A percentile compares a stretch with the other conserved stretches of the same genome.
Evolutionary conservation across 2,113 vertebrate genomes (phyloP).

Genomic region (Amphiprion percula): DNA sequence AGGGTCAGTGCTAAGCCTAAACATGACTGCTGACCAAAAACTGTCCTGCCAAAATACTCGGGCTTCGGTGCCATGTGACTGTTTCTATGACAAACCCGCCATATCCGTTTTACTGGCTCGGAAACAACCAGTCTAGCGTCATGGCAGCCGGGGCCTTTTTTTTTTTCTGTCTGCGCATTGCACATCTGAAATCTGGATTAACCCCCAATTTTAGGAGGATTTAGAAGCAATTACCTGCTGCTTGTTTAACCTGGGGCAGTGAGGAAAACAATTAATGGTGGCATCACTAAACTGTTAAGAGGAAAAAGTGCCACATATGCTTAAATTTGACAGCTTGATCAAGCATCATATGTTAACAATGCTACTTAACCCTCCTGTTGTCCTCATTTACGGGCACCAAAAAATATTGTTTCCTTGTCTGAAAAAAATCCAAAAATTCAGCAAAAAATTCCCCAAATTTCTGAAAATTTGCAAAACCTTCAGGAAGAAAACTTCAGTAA

Average conservation of each 20-base stretch:
- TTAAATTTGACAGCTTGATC: constrained; percentile 2
- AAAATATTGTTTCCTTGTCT: too few relatives aligned
- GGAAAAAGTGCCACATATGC: not conserved
- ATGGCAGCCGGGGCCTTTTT: constrained; percentile 1
- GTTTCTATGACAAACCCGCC: constrained; percentile 51
- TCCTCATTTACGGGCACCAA: too few relatives aligned
- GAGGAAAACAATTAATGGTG: constrained; percentile 7
- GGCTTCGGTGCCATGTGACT: constrained; percentile 47
- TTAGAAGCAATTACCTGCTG: constrained; percentile 63
- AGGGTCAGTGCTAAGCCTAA: constrained; percentile 61
- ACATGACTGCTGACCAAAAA: constrained; percentile 63
- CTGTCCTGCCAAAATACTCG: constrained; percentile 63
- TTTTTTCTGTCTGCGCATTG: constrained; percentile 26
- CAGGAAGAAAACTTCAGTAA: too few relatives aligned
- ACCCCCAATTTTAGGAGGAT: constrained; percentile 51
- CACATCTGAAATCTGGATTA: constrained; percentile 65
- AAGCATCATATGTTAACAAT: not conserved
- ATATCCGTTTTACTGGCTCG: constrained; percentile 57
- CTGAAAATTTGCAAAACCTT: too few relatives aligned
- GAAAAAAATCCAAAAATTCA: too few relatives aligned
- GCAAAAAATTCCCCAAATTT: too few relatives aligned
- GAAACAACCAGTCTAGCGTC: not conserved
- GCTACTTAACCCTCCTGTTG: too few relatives aligned
- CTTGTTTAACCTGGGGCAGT: constrained; percentile 22
- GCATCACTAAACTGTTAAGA: constrained; percentile 3